Base-by-base conservation (phyloP, 2,113 vertebrate genomes). In the Setophaga coronata region DNA sequence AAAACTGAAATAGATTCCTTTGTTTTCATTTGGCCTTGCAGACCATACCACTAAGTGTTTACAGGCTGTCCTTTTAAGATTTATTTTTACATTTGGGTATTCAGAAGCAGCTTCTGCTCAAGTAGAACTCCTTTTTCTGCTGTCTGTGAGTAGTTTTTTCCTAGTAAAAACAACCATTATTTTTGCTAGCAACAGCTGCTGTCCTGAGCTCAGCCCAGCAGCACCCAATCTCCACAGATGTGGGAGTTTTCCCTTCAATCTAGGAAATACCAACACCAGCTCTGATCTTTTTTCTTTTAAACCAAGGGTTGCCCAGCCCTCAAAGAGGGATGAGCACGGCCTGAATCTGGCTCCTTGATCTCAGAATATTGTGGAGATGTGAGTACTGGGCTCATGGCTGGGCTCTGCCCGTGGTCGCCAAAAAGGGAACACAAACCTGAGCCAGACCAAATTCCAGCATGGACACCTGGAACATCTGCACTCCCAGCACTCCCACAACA, bases 171-270 rank as follows among this genome's bases (percentile, higher is more conserved):
- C 33, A 58, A 45, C 13, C 25, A 76, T 64, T 87, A 82, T 13
- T 94, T 96, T 94, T 85, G 79, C 94, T 57, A 90, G 73, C 45
- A 89, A 6, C 93, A 95, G 93, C 93, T 95, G 89, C 28, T 89
- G 65, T 58, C 56, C 56, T 71, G 77, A 72, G 42, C 56, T 73
- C 33, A 5, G 72, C 56, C 73, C 61, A 64, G 83, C 80, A 91
- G 86, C 65, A 53, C 48, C 65, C 57, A 0, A 18, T 65, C 72
- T 62, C 48, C 72, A 84, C 50, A 60, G 36, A 79, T 33, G 57
- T 29, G 84, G 43, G 69, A 48, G 33, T 16, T 48, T 62, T 64
- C 58, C 40, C 51, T 86, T 81, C 43, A 18, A 7, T 20, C 21
- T 61, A 51, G 24, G 61, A 91, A 78, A 67, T 45, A 62, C 33